Evolutionary conservation across 1,140 invertebrate species (phyloP), one percentile per base, ranked within the genome.

Genomic region (Rhagoletis zephyria): DNA sequence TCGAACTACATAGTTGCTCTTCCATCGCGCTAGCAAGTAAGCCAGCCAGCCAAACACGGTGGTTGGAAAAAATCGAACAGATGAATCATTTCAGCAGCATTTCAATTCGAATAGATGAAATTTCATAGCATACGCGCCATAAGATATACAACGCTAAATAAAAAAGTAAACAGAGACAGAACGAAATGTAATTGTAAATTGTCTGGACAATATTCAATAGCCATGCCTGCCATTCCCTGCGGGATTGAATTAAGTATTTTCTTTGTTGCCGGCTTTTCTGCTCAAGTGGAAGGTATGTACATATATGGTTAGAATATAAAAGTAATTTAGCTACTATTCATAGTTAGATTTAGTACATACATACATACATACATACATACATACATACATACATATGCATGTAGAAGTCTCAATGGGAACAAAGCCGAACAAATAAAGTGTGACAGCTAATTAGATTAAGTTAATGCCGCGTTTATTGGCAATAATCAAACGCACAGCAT

Each of bases 371-470:
- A 30, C 30, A 30, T 30, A 30, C 30, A 30, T 30, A 30, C 30
- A 30, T 30, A 30, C 30, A 30, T 30, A 30, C 30, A 30, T 0
- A 30, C 30, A 30, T 30, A 30, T 63, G 1, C 14, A 30, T 9
- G 10, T 6, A 30, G 42, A 5, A 30, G 10, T 7, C 3, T 19
- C 19, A n/a, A 42, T n/a, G 63, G 1, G 9, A 12, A 45, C 65
- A 59, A 63, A 81, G 65, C n/a, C 70, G 67, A 63, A 87, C 65
- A 89, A 90, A 90, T 92, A 89, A 90, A 90, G 90, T 89, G 90
- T 92, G 91, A 89, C 91, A 92, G 91, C 88, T 92, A 92, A 92
- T 92, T 92, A 92, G 91, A 92, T 92, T 92, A 90, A 90, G 90
- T 89, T 91, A 91, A 92, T 92, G 91, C 90, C 88, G 89, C 89